Evolutionary conservation across 2,797 vertebrate species (phyloP).

Genomic region (Scomberomorus guttatus): DNA sequence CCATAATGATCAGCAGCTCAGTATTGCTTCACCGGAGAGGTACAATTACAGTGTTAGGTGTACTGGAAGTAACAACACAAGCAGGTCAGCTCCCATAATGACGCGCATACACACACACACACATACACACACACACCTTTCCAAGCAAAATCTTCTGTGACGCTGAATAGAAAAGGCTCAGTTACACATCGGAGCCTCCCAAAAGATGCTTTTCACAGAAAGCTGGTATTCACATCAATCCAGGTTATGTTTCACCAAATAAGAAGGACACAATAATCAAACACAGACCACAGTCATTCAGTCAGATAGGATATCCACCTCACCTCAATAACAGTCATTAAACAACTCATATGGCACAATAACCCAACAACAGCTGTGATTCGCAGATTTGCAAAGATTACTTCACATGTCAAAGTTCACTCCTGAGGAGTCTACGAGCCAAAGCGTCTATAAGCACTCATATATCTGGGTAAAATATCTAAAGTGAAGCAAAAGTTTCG

Average conservation of each 20-base stretch:
- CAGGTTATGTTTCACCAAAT: not conserved
- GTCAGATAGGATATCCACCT: not conserved
- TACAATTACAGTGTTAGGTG: conserved; percentile 14
- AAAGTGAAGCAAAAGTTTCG: not conserved
- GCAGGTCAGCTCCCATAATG: conserved; percentile 14
- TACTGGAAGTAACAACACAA: conserved; percentile 2
- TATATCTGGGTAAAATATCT: too few relatives aligned
- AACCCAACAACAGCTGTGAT: conserved; percentile 6
- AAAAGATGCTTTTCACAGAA: not conserved
- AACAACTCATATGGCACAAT: not conserved
- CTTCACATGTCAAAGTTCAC: conserved; percentile 32
- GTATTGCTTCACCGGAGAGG: conserved; percentile 3
- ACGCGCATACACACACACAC: not conserved
- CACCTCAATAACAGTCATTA: not conserved
- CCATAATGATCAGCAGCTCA: conserved; percentile 18
- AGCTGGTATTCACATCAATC: not conserved
- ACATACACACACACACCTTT: not conserved
- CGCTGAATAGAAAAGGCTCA: not conserved
- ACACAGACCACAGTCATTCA: not conserved
- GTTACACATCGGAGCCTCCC: not conserved
- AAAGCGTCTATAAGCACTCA: too few relatives aligned
- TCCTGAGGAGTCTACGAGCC: not conserved
- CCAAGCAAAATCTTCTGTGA: not conserved
- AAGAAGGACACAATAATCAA: not conserved
- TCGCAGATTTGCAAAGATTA: conserved; percentile 1